Evolutionary conservation across 2,797 vertebrate species (phyloP).

Genomic region (Danio jaintianensis): DNA sequence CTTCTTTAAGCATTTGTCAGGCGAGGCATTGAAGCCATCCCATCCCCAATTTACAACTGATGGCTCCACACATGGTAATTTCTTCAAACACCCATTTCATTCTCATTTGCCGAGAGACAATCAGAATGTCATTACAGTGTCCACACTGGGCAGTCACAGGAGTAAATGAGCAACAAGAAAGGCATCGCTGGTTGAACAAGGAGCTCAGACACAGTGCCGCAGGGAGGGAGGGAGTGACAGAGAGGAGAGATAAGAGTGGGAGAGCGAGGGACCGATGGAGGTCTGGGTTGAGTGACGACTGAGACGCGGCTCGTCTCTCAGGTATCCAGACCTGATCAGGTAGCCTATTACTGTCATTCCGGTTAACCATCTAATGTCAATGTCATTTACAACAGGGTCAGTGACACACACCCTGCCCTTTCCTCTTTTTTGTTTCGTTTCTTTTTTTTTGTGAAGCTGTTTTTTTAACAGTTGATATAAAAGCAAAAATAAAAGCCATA

Average conservation of each 20-base stretch:
- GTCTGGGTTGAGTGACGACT: constrained; percentile 43
- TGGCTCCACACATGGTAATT: constrained; percentile 82
- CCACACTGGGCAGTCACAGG: constrained; percentile 87
- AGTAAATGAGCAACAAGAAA: constrained; percentile 93
- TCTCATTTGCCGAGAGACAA: constrained; percentile 99
- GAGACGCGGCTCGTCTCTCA: constrained; percentile 71
- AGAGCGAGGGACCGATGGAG: constrained; percentile 63
- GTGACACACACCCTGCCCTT: constrained; percentile 42
- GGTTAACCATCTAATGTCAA: constrained; percentile 67
- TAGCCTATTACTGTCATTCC: constrained; percentile 63
- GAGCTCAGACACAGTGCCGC: constrained; percentile 36
- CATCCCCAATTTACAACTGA: constrained; percentile 77
- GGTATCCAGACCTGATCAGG: constrained; percentile 78
- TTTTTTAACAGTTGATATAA: background rate
- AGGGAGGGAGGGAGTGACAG: background rate
- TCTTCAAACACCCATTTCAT: constrained; percentile 93
- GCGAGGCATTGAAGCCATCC: constrained; percentile 64
- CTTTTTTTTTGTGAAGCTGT: background rate
- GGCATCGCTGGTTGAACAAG: constrained; percentile 78
- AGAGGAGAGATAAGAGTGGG: constrained; percentile 53
- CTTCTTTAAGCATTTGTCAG: constrained; percentile 72
- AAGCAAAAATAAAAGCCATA: background rate
- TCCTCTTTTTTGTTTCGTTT: background rate
- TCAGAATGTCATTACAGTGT: constrained; percentile 97
- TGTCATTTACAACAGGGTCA: constrained; percentile 64